Evolutionary conservation across 2,797 vertebrate species (phyloP).

Genomic region (Falco concolor): DNA sequence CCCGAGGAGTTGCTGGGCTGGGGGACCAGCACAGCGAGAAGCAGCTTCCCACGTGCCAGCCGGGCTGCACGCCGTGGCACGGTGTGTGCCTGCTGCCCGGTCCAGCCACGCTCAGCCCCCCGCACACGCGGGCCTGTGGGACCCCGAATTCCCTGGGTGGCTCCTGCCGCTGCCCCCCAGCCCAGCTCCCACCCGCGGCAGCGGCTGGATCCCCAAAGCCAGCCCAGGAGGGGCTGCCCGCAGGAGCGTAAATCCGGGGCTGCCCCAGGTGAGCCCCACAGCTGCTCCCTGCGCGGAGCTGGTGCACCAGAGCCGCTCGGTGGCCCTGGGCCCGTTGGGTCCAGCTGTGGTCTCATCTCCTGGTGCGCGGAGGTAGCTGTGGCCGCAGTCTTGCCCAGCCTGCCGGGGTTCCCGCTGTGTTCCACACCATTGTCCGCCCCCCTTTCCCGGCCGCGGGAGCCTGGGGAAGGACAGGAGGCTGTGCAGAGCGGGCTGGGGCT

Average conservation of each 20-base stretch:
- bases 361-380: background rate
- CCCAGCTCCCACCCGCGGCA: background rate
- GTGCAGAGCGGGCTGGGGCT: background rate
- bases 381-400: background rate
- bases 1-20: background rate
- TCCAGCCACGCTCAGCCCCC: background rate
- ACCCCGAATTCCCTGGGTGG: accelerated
- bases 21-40: background rate
- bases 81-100: background rate
- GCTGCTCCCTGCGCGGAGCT: background rate
- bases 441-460: background rate
- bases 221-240: background rate
- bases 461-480: background rate
- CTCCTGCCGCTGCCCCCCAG: background rate
- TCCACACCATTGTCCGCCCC: background rate
- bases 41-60: background rate
- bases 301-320: background rate
- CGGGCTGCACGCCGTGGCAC: background rate
- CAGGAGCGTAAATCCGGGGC: background rate
- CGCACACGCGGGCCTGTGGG: background rate
- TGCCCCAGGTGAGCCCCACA: background rate
- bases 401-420: accelerated
- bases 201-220: background rate
- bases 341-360: background rate
- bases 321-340: background rate